Evolutionary conservation across 2,888 invertebrate genomes (phyloP), one percentile per base, ranked within the genome.

Genomic region (Neoascia interrupta): DNA sequence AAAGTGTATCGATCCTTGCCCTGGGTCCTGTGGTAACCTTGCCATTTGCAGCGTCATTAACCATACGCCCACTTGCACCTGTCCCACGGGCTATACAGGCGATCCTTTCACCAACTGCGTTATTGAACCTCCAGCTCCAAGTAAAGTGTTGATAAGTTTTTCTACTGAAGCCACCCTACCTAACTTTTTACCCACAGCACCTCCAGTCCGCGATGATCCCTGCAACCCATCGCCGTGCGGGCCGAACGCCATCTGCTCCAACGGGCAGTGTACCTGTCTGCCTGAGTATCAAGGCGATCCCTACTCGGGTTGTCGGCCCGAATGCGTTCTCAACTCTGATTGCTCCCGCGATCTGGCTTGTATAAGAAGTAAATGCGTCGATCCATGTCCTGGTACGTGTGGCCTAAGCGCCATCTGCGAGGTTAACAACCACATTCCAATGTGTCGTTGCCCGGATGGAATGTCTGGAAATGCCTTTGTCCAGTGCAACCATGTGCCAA

Each of bases 311-410:
- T 96, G 96, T 84, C 91, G 93, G 81, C 95, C 95, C 1, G 95
- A 96, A 89, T 96, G 96, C 86, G 90, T 94, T 31, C 90, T 94
- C 21, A 95, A 94, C 87, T 92, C 93, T 1, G 96, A 96, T 85
- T 96, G 96, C 85, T 87, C 93, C 5, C 92, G 92, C 31, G 92
- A 94, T 85, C 89, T 91, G 83, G 94, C 95, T 45, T 95, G 95
- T 84, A 91, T 93, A 53, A 91, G 92, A 85, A 92, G 92, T 85
- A 94, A 94, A 90, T 95, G 95, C 85, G 90, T 91, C 82, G 94
- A 96, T 88, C 96, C 96, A 4, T 96, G 96, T 84, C 92, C 92
- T 1, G 94, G 94, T 23, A 92, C 92, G 3, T 95, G 95, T 84
- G 95, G 94, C 15, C 86, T 92, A 43, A 93, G 93, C 84, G 93